Base-by-base conservation (phyloP, 2,888 invertebrate genomes). In the Neoitamus cyanurus region DNA sequence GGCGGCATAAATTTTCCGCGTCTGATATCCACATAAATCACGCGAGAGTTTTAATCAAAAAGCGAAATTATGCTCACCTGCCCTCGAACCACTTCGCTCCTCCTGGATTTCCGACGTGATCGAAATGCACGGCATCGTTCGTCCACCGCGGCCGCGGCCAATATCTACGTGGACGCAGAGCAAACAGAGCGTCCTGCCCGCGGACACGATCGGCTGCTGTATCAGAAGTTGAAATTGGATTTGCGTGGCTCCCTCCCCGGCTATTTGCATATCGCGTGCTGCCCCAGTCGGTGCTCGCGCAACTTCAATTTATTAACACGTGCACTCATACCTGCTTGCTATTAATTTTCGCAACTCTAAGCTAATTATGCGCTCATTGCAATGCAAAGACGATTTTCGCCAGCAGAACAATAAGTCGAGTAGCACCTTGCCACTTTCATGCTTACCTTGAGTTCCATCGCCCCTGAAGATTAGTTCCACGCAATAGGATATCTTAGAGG, bases 21-120 rank as follows among this genome's bases (percentile, higher is more conserved):
- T 83, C 82, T 84, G 84, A 83, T 84, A 83, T 83, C 46, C 78
- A 31, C 75, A 85, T 84, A 85, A 85, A 85, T 85, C 85, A 85
- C 85, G 31, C 3, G 31, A 34, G 42, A 36, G 48, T 84, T 85
- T 85, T 85, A 84, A 85, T 85, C 85, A 83, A 83, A 85, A 85
- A 83, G 48, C 77, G 30, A 83, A 83, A 83, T 72, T 83, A 37
- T 70, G 42, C 68, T 72, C 72, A 83, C 82, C 83, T 72, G 83
- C 70, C 83, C 72, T 46, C 25, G 25, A 83, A 72, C 83, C 83
- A 48, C 31, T 70, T 42, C 13, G 28, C 69, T 25, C 25, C 15
- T 42, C 4, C 70, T 69, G 37, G 58, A 58, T 83, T 37, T 70
- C 15, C 28, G 69, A 69, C 36, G 69, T 28, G 70, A 83, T 83